Evolutionary conservation across 2,113 vertebrate species (phyloP), one percentile per base, ranked within the genome.

Genomic region (Paraplagusia blochii): DNA sequence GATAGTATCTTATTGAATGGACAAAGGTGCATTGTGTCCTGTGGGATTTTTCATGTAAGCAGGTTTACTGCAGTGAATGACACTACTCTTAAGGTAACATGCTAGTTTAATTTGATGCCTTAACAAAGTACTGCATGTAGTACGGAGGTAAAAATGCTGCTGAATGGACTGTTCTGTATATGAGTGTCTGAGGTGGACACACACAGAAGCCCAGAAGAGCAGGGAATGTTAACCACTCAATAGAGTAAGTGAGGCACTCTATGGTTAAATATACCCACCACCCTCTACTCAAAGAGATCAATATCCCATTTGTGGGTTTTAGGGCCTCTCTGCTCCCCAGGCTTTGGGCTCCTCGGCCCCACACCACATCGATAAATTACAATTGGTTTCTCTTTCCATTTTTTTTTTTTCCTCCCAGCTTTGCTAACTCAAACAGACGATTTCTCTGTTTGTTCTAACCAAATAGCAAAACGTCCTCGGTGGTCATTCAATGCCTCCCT

Each of bases 281-380:
- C 34, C 49, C 22, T 40, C 53, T 14, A 38, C 39, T 58, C 55
- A 53, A 36, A 47, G 11, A 36, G 47, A 84, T 84, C 81, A 79
- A 82, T 85, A 85, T 79, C 79, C 66, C 77, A 82, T 87, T 81
- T 85, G 75, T 81, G 76, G 75, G 66, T 82, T 84, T 87, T 79
- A 81, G 76, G 81, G 53, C 70, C 66, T 52, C 39, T 55, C 69
- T 83, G 76, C 70, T 81, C 73, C 63, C 61, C 57, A 52, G 75
- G 79, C 71, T 67, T 77, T 55, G 49, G 59, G 46, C 70, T 74
- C 66, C 47, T 51, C 3, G 0, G 59, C 38, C 53, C 17, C 66
- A 47, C 45, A 40, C 47, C 38, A 55, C 66, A 63, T 75, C 69
- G 61, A 63, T 85, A 79, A 84, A 81, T 82, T 70, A 67, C 73